Percentiles rank a stretch among this genome's conserved stretches.
These are phyloP conservation scores for Acrobeloides nanus DNA, from an alignment of 2,888 invertebrate genomes.

Conservation along the genomic window DNA sequence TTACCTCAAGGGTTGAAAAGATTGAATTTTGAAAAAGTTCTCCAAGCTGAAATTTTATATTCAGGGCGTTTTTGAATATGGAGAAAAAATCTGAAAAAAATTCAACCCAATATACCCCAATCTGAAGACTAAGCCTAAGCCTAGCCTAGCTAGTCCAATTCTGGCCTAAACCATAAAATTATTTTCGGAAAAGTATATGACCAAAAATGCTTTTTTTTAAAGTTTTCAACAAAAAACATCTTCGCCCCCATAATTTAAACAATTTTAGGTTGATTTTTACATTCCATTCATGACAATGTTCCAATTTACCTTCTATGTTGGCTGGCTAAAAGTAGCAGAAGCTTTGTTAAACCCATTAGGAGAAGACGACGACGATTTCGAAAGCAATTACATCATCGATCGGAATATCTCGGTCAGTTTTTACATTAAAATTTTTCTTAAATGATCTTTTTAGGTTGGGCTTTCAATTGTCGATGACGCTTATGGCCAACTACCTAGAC, in stretches of 20 bases:
- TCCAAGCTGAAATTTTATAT: too few species aligned
- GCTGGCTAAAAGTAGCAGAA: slow-evolving; percentile 50
- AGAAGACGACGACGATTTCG: slow-evolving; percentile 11
- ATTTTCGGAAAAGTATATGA: too few species aligned
- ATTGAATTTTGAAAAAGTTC: too few species aligned
- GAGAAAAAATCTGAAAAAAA: too few species aligned
- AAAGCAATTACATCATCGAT: slow-evolving; percentile 23
- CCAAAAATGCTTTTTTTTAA: too few species aligned
- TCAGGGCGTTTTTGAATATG: too few species aligned
- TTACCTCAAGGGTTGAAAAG: too few species aligned
- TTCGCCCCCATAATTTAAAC: background rate
- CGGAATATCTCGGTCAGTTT: slow-evolving; percentile 15
- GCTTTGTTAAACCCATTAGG: slow-evolving; percentile 46
- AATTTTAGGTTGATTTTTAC: slow-evolving; percentile 31
- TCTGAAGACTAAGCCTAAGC: too few species aligned
- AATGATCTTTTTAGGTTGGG: background rate
- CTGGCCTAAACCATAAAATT: background rate
- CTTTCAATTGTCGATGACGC: background rate
- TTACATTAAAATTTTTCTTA: background rate
- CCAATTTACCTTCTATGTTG: slow-evolving; percentile 42
- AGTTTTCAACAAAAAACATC: background rate
- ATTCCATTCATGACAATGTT: slow-evolving; percentile 46
- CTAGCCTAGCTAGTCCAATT: background rate
- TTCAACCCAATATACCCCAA: too few species aligned
- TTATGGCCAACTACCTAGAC: slow-evolving; percentile 11